Evolutionary conservation across 2,113 vertebrate genomes (phyloP).

Genomic region (Eidolon helvum): DNA sequence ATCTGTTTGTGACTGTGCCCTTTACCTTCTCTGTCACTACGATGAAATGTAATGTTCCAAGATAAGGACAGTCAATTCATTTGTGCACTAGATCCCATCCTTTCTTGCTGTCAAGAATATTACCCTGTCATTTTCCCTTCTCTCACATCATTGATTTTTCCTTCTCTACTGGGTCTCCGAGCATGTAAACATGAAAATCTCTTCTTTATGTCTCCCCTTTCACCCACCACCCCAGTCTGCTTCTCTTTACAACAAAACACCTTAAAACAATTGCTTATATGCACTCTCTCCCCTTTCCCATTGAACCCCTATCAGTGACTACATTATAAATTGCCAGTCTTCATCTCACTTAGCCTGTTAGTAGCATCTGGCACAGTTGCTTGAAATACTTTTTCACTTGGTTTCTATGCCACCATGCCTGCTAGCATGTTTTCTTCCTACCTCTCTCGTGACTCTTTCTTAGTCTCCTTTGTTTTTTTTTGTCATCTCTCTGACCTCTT

Average conservation of each 20-base stretch:
- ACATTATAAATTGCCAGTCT: background rate
- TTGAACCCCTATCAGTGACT: background rate
- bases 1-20: background rate
- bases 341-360: background rate
- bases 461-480: background rate
- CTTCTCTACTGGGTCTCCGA: background rate
- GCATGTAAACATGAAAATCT: background rate
- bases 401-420: background rate
- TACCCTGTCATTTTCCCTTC: background rate
- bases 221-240: background rate
- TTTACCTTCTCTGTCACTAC: background rate
- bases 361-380: background rate
- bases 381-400: background rate
- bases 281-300: background rate
- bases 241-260: background rate
- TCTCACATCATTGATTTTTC: background rate
- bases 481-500: background rate
- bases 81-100: background rate
- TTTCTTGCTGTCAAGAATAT: background rate
- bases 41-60: background rate
- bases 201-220: background rate
- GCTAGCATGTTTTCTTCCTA: background rate
- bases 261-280: background rate
- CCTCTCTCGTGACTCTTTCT: background rate
- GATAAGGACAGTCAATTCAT: background rate